phyloP scores from a whole-genome alignment of 2,888 invertebrate genomes.

The Chironomus riparius region DNA sequence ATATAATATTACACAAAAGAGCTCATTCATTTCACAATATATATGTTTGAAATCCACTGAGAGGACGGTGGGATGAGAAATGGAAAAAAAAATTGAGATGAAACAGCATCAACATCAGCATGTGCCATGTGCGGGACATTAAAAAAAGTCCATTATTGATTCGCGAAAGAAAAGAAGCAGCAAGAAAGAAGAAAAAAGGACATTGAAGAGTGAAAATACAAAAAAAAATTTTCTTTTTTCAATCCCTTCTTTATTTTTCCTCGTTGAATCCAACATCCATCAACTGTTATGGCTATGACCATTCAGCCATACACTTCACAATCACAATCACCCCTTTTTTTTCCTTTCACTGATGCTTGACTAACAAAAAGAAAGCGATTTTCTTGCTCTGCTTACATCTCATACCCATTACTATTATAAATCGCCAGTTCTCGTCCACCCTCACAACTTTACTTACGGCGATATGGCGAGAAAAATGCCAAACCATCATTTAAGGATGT shows the following conservation, averaged over 20 bases:
- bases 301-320: background rate
- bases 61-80: background rate
- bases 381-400: background rate
- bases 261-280: background rate
- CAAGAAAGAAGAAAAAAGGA: background rate
- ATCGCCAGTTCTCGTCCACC: background rate
- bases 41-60: background rate
- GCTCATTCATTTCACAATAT: background rate
- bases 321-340: slow-evolving; percentile 1
- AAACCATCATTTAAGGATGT: slow-evolving; percentile 27
- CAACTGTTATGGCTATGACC: background rate
- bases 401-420: background rate
- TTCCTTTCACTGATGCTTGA: background rate
- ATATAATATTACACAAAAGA: background rate
- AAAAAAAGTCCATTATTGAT: slow-evolving; percentile 27
- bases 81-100: background rate
- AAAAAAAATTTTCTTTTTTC: background rate
- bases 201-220: background rate
- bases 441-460: background rate
- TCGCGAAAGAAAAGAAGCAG: slow-evolving; percentile 11
- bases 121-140: slow-evolving; percentile 17
- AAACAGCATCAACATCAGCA: slow-evolving; percentile 5
- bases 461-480: slow-evolving; percentile 15
- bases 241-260: background rate
- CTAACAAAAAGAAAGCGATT: background rate